These are phyloP conservation scores for Chloropsis cyanopogon DNA, from an alignment of 2,113 vertebrate genomes.

Conservation along the genomic window DNA sequence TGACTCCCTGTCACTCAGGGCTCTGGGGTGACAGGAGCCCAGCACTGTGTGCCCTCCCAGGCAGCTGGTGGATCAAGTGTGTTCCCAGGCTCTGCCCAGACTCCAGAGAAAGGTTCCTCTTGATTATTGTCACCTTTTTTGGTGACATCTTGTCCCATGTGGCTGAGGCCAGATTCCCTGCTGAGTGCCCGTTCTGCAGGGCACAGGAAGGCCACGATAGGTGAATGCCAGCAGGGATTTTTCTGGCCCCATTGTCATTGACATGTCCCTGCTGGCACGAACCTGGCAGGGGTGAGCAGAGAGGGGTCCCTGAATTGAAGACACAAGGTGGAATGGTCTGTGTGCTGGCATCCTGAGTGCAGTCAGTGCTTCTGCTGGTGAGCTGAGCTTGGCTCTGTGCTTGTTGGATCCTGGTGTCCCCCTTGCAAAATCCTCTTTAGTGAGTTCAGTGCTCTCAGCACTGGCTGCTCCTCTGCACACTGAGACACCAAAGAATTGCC, in stretches of 20 bases:
- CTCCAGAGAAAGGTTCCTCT: neutral
- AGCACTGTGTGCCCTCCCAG: neutral
- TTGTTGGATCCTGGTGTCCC: neutral
- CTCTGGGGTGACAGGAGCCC: rapidly evolving
- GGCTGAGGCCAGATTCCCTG: neutral
- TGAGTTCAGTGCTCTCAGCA: neutral
- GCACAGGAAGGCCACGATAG: rapidly evolving
- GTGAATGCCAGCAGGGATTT: neutral
- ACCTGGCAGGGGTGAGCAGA: neutral
- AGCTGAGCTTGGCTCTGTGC: neutral
- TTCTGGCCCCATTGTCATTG: neutral
- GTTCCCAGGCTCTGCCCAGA: neutral
- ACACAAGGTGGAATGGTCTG: neutral
- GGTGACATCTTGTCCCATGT: neutral
- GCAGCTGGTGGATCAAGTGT: neutral
- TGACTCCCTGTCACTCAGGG: neutral
- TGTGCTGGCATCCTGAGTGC: neutral
- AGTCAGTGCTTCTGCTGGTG: neutral
- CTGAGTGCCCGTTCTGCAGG: neutral
- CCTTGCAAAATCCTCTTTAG: neutral
- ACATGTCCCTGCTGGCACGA: neutral
- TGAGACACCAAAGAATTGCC: neutral
- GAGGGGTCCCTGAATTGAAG: neutral
- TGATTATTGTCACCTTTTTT: neutral
- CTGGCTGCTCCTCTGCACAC: neutral